Evolutionary conservation across 2,113 vertebrate genomes (phyloP).

Genomic region (Misgurnus mizolepis): DNA sequence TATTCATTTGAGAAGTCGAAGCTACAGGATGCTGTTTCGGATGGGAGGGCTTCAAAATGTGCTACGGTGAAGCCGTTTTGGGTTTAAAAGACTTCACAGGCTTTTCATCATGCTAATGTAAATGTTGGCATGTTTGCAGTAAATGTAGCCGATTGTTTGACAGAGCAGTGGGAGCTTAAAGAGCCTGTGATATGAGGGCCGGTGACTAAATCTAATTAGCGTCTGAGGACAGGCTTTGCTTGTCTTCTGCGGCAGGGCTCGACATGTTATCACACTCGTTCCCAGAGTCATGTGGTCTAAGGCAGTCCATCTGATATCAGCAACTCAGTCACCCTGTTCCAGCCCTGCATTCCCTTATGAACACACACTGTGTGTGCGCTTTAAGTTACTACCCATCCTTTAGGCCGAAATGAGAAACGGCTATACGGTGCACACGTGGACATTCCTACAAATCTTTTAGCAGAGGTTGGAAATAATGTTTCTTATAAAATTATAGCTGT

Average conservation of each 20-base stretch:
- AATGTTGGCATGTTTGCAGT: slow-evolving; percentile 65
- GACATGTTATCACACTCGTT: slow-evolving; percentile 66
- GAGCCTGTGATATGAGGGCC: slow-evolving; percentile 60
- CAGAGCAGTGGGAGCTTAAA: slow-evolving; percentile 59
- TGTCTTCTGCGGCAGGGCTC: slow-evolving; percentile 63
- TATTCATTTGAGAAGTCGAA: neutral
- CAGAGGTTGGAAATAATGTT: no score
- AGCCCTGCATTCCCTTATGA: slow-evolving; percentile 57
- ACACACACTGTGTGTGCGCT: slow-evolving; percentile 49
- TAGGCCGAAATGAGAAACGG: neutral
- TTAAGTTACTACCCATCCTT: neutral
- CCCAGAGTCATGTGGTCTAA: slow-evolving; percentile 70
- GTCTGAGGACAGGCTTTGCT: slow-evolving; percentile 65
- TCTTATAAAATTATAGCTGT: no score
- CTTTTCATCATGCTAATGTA: slow-evolving; percentile 58
- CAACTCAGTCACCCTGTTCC: slow-evolving; percentile 50
- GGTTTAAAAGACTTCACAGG: slow-evolving; percentile 57
- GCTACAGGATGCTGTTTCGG: neutral
- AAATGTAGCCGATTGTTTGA: slow-evolving; percentile 69
- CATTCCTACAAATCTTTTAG: no score
- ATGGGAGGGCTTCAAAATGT: neutral
- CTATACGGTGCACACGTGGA: no score
- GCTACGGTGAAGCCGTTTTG: neutral
- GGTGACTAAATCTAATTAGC: slow-evolving; percentile 73
- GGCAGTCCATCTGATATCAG: slow-evolving; percentile 57